These are phyloP conservation scores for Artemia sp. DNA, from an alignment of 2,888 invertebrate genomes.

Conservation along the genomic window DNA sequence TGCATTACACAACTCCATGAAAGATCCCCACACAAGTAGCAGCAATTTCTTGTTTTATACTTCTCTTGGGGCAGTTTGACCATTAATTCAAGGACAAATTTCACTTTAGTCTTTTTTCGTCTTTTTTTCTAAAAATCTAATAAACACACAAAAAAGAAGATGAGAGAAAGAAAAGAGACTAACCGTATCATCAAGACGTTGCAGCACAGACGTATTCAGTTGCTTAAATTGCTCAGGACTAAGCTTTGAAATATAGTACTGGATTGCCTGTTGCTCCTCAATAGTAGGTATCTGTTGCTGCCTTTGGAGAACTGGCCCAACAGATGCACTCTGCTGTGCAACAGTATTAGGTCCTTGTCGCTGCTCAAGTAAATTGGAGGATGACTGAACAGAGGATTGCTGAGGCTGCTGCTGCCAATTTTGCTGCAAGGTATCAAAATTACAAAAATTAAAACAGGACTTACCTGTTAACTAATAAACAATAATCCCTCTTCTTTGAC, in stretches of 20 bases:
- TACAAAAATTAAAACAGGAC: too few species aligned
- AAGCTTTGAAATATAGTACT: conserved; percentile 31
- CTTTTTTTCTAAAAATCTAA: not conserved
- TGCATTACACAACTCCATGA: too few species aligned
- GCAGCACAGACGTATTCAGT: not conserved
- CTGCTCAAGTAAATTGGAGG: conserved; percentile 23
- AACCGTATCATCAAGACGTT: conserved; percentile 7
- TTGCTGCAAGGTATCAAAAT: not conserved
- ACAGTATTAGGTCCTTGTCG: conserved; percentile 19
- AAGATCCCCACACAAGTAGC: too few species aligned
- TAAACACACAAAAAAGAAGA: too few species aligned
- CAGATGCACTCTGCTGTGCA: conserved; percentile 35
- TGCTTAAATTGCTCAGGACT: conserved; percentile 11
- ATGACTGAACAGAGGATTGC: conserved; percentile 23
- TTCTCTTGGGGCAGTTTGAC: too few species aligned
- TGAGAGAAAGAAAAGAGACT: too few species aligned
- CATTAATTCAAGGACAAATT: too few species aligned
- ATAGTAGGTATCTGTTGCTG: conserved; percentile 45
- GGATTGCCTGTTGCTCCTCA: conserved; percentile 29
- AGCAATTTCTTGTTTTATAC: too few species aligned
- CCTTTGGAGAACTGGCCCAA: conserved; percentile 64
- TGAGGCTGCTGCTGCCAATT: conserved; percentile 20
- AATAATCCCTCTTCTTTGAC: too few species aligned
- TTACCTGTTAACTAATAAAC: too few species aligned
- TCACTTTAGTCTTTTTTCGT: too few species aligned